Conservation (phyloP, 2,888 invertebrate genomes). For the Drosophila algonquin region DNA sequence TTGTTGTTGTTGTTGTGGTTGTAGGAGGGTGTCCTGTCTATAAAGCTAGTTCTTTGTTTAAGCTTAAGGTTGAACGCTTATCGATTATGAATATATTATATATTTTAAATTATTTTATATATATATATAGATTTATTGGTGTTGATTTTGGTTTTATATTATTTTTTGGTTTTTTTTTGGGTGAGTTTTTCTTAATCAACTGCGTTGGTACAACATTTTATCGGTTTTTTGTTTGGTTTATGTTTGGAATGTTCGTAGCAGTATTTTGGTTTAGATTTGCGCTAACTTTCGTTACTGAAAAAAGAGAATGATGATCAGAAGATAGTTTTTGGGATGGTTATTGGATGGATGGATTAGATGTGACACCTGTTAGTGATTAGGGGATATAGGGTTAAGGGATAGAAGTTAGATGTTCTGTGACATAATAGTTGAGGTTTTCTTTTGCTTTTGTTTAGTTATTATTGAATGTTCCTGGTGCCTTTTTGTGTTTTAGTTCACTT, state of each 20-base stretch:
- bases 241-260: slow-evolving; percentile 64
- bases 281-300: slow-evolving; percentile 69
- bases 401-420: background rate
- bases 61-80: slow-evolving; percentile 61
- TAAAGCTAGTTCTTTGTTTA: slow-evolving; percentile 57
- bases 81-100: slow-evolving; percentile 49
- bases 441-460: background rate
- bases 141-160: slow-evolving; percentile 46
- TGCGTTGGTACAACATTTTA: slow-evolving; percentile 82
- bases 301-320: slow-evolving; percentile 31
- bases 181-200: slow-evolving; percentile 78
- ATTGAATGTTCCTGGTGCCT: background rate
- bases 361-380: slow-evolving; percentile 59
- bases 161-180: slow-evolving; percentile 51
- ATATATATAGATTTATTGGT: slow-evolving; percentile 33
- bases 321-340: slow-evolving; percentile 33
- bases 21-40: slow-evolving; percentile 52
- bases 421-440: background rate
- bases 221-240: slow-evolving; percentile 44
- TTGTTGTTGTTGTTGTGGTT: slow-evolving; percentile 6
- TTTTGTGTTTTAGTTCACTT: background rate
- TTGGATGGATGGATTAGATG: background rate
- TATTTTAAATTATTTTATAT: slow-evolving; percentile 37
- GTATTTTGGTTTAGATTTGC: slow-evolving; percentile 67
- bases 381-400: background rate